phyloP scores from a whole-genome alignment of 2,797 vertebrate species.

The Molothrus aeneus region DNA sequence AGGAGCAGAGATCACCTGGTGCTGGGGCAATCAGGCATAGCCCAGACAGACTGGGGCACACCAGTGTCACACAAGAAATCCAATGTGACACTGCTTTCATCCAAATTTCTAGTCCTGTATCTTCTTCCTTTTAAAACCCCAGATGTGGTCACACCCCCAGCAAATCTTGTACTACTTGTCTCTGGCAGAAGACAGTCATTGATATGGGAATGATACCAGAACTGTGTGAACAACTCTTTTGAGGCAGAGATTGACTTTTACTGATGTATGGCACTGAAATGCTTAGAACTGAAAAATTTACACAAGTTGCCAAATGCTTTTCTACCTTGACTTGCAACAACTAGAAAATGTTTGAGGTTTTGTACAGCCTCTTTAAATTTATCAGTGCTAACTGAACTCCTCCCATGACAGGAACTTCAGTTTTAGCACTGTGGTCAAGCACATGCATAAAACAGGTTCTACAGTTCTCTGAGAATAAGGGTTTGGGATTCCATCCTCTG shows the following conservation, averaged over 20 bases:
- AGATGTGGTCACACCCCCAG: background rate
- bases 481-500: background rate
- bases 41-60: background rate
- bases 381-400: background rate
- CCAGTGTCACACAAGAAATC: background rate
- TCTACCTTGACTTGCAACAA: background rate
- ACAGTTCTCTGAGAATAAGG: background rate
- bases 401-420: background rate
- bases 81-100: background rate
- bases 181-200: background rate
- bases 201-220: background rate
- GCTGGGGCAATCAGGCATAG: background rate
- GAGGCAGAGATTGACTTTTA: background rate
- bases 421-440: background rate
- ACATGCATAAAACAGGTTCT: background rate
- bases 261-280: background rate
- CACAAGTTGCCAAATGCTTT: background rate
- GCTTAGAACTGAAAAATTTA: background rate
- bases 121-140: background rate
- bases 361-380: background rate
- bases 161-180: background rate
- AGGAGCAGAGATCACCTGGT: background rate
- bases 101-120: background rate
- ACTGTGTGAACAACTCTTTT: background rate
- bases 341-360: background rate